phyloP scores from a whole-genome alignment of 1,140 invertebrate genomes.

The Sarcophaga bullata region DNA sequence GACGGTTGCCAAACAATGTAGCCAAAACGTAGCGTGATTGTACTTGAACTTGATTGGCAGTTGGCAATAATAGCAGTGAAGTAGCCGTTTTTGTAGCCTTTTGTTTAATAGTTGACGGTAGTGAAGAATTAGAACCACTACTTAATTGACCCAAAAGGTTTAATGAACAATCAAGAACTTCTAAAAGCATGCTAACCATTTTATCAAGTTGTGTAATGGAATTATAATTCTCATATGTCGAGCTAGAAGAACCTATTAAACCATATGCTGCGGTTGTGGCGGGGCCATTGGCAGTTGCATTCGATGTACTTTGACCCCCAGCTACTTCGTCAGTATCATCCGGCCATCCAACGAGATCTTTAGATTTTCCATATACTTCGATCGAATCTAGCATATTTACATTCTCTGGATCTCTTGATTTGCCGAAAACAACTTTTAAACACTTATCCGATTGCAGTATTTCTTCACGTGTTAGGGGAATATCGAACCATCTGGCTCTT shows the following conservation, averaged over 20 bases:
- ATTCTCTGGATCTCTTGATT: slow-evolving; percentile 87
- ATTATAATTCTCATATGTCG: slow-evolving; percentile 55
- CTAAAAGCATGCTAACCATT: slow-evolving; percentile 77
- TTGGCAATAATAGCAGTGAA: slow-evolving; percentile 83
- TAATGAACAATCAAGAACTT: slow-evolving; percentile 80
- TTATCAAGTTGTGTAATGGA: slow-evolving; percentile 66
- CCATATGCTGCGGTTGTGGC: slow-evolving; percentile 31
- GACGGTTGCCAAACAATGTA: slow-evolving; percentile 78
- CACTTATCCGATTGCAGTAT: slow-evolving; percentile 94
- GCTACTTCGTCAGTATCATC: slow-evolving; percentile 90
- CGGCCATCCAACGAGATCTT: slow-evolving; percentile 96
- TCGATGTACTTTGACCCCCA: slow-evolving; percentile 53
- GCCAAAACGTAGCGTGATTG: slow-evolving; percentile 83
- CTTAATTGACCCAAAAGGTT: slow-evolving; percentile 54
- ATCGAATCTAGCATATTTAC: slow-evolving; percentile 94
- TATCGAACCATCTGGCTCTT: slow-evolving; percentile 92
- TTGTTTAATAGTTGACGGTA: slow-evolving; percentile 67
- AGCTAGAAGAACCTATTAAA: not conserved
- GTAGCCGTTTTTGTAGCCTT: slow-evolving; percentile 80
- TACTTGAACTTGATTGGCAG: slow-evolving; percentile 80
- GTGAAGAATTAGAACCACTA: slow-evolving; percentile 52
- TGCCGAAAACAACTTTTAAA: slow-evolving; percentile 87
- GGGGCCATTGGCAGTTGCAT: slow-evolving; percentile 28
- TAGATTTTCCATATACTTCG: slow-evolving; percentile 92
- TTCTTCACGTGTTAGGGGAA: slow-evolving; percentile 94